phyloP scores from a whole-genome alignment of 2,113 vertebrate species.

The Oostethus manadensis region DNA sequence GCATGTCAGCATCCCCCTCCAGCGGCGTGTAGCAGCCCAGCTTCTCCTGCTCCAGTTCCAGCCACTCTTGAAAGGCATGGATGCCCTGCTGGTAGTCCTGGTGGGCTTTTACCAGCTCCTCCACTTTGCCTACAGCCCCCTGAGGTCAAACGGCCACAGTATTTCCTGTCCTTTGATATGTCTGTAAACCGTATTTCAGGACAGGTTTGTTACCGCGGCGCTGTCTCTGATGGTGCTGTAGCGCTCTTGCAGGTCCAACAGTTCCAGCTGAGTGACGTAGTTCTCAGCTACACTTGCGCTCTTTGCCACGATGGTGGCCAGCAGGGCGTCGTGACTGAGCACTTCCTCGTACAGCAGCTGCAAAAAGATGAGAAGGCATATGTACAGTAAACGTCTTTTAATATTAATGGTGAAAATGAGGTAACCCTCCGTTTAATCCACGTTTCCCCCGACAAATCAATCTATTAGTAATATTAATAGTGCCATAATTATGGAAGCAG shows the following conservation, averaged over 20 bases:
- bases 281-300: slow-evolving; percentile 84
- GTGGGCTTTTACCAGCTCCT: slow-evolving; percentile 82
- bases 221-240: slow-evolving; percentile 79
- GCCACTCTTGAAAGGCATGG: slow-evolving; percentile 86
- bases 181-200: too few species aligned
- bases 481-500: too few species aligned
- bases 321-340: slow-evolving; percentile 78
- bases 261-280: slow-evolving; percentile 84
- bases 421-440: too few species aligned
- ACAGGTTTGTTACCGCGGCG: slow-evolving; percentile 72
- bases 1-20: slow-evolving; percentile 79
- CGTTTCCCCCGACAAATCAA: too few species aligned
- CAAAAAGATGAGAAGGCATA: slow-evolving; percentile 5
- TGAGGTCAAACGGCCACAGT: slow-evolving; percentile 35
- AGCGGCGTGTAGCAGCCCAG: slow-evolving; percentile 78
- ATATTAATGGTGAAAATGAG: too few species aligned
- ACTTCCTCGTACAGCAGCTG: slow-evolving; percentile 91
- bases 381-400: too few species aligned
- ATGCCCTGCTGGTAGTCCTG: slow-evolving; percentile 87
- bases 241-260: slow-evolving; percentile 91
- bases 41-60: slow-evolving; percentile 85
- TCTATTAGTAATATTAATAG: too few species aligned
- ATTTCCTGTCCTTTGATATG: background rate
- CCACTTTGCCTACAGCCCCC: slow-evolving; percentile 80
- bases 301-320: slow-evolving; percentile 87